Base-by-base conservation (phyloP, 2,113 vertebrate species). In the Hippolais icterina region DNA sequence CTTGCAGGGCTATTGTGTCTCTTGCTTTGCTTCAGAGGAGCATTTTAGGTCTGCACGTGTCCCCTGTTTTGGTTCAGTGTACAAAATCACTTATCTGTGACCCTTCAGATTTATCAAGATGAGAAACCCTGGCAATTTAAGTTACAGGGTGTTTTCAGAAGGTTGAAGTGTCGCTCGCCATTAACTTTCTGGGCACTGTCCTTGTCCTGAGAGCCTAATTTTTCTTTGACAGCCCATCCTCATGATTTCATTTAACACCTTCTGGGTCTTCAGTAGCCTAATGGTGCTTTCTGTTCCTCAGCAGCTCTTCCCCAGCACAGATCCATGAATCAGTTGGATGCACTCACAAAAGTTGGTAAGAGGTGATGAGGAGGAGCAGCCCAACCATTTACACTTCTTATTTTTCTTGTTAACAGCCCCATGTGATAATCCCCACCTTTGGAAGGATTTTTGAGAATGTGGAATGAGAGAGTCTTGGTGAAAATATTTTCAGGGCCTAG, bases 141-240 rank as follows among this genome's bases (percentile, higher is more conserved):
- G 15, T 35, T 17, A 11, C 19, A 37, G 11, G 6, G 4, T 83
- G 41, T 6, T 52, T 53, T 41, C 46, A n/a, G 50, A 27, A 70
- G 7, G n/a, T 0, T 77, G 59, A 41, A 74, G 8, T 10, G 15
- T 42, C 71, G 10, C 44, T 61, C 3, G n/a, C 5, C 1, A 1
- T 50, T 65, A 11, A 19, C 5, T 39, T 50, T 22, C 49, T 87
- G 59, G 31, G n/a, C 25, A 23, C 19, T 57, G 12, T n/a, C 22
- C 10, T 78, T 80, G 20, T 42, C 23, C 59, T 23, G 25, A 74
- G 72, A 84, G 14, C 12, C 23, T 17, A 1, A 8, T 69, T 80
- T 57, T 50, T 18, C 17, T 74, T 25, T 50, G 23, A 5, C 25
- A 72, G 4, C 12, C 23, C 10, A 39, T 27, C 15, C 33, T 89